Evolutionary conservation across 2,888 invertebrate genomes (phyloP), one percentile per base, ranked within the genome.

Genomic region (Parochlus steinenii): DNA sequence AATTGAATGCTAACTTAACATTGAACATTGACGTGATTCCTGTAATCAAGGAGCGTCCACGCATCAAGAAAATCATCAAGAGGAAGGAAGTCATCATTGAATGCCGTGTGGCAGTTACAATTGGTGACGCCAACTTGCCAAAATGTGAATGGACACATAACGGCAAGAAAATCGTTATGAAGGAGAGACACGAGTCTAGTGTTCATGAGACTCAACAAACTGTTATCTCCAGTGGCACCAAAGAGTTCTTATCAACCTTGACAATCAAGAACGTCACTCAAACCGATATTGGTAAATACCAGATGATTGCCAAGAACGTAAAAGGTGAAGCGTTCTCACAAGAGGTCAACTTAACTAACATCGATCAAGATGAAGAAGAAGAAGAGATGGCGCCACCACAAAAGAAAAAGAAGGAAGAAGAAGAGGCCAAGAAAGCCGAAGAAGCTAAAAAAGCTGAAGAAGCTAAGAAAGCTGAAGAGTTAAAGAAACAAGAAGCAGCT

Each of bases 1-100:
- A 97, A 69, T 73, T 92, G 44, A 93, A 93, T 57, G 93, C 93
- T 41, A 95, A 95, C 63, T 70, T 95, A 45, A 92, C 93, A 46
- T 73, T 97, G 48, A 95, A 97, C 63, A 90, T 97, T 63, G 92
- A 93, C 81, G 82, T 89, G 67, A 80, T 87, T 61, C 87, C 87
- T 53, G 87, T 89, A 48, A 89, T 87, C 51, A 85, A 81, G 63
- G 89, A 89, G 56, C 85, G 81, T 55, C 92, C 92, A 36, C 85
- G 74, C 63, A 78, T 89, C 47, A 78, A 90, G 49, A 85, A 83
- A 56, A 79, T 92, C 50, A 71, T 89, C 47, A 90, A 90, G 58
- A 87, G 83, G 66, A 81, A 79, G 55, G 83, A 86, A 46, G 80
- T 95, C 45, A 74, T 92, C 46, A 83, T 95, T 55, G 90, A 92